Conservation (phyloP, 2,113 vertebrate genomes). For the Gobiocypris rarus region DNA sequence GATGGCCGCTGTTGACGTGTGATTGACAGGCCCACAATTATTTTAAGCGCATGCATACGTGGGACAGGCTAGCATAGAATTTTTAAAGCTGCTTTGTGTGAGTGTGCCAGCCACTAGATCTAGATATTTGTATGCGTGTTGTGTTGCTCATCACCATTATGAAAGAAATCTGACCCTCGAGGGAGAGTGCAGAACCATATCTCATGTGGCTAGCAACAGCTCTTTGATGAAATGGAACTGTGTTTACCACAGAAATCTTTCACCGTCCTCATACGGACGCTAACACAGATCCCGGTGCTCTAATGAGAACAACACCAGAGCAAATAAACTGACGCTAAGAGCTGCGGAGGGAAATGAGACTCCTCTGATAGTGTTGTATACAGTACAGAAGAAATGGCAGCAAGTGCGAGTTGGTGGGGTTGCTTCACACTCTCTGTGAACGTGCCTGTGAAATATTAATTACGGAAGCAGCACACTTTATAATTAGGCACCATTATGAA, state of each 20-base stretch:
- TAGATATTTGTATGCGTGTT: slow-evolving; percentile 30
- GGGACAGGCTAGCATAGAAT: neutral
- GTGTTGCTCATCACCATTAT: slow-evolving; percentile 40
- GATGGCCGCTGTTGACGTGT: neutral
- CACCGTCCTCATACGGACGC: neutral
- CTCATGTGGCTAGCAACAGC: slow-evolving; percentile 16
- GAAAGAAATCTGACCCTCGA: slow-evolving; percentile 47
- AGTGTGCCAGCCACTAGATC: neutral
- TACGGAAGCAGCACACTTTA: slow-evolving; percentile 7
- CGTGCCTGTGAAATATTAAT: slow-evolving; percentile 42
- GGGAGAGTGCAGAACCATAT: neutral
- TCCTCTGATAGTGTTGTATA: slow-evolving; percentile 10
- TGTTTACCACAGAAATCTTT: slow-evolving; percentile 48
- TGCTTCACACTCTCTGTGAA: slow-evolving; percentile 36
- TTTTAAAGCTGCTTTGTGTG: neutral
- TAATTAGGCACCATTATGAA: slow-evolving; percentile 22
- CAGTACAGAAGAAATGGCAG: neutral
- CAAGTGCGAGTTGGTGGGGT: neutral
- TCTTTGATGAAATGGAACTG: slow-evolving; percentile 35
- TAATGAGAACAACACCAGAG: slow-evolving; percentile 39
- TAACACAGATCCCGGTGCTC: neutral
- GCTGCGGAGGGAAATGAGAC: slow-evolving; percentile 32
- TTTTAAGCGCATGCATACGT: slow-evolving; percentile 2
- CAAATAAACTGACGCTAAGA: slow-evolving; percentile 44
- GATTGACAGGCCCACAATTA: neutral